Base-by-base conservation (phyloP, 2,113 vertebrate genomes). In the Channa argus region DNA sequence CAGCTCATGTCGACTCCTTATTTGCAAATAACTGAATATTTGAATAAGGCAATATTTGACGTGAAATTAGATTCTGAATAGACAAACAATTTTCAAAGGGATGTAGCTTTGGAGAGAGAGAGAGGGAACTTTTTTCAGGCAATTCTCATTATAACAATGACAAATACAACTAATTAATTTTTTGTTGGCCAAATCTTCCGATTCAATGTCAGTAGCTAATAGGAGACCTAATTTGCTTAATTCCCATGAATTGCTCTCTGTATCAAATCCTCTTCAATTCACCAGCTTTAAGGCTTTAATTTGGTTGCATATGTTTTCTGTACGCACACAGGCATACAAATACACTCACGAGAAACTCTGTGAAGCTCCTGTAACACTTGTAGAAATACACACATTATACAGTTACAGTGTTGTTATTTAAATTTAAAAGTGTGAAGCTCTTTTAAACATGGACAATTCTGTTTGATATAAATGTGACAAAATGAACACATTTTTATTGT, bases 191-290 rank as follows among this genome's bases (percentile, higher is more conserved):
- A 93, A 92, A 93, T 94, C 92, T 92, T 88, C 89, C 83, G 74
- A 77, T 91, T 88, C 85, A 88, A 88, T 89, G 85, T 90, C 79
- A 65, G 76, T 77, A 47, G 84, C 92, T 93, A 92, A 93, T 92
- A 93, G 90, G 90, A 88, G 80, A 73, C 81, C 91, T 93, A 93
- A 94, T 93, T 93, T 94, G 93, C 87, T 93, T 93, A 94, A 93
- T 93, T 93, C 92, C 89, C 86, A 91, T 91, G 89, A 93, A 91
- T 85, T 85, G 75, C 80, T 80, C 86, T 90, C 86, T 76, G 86
- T 83, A 86, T 93, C 85, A 93, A 94, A 94, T 94, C 93, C 94
- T 93, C 89, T 93, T 93, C 89, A 89, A 87, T 93, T 93, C 87
- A 84, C 77, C 91, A 91, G 92, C 90, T 93, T 94, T 94, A 92